Base-by-base conservation (phyloP, 2,888 invertebrate genomes). In the Ctenicera cuprea region DNA sequence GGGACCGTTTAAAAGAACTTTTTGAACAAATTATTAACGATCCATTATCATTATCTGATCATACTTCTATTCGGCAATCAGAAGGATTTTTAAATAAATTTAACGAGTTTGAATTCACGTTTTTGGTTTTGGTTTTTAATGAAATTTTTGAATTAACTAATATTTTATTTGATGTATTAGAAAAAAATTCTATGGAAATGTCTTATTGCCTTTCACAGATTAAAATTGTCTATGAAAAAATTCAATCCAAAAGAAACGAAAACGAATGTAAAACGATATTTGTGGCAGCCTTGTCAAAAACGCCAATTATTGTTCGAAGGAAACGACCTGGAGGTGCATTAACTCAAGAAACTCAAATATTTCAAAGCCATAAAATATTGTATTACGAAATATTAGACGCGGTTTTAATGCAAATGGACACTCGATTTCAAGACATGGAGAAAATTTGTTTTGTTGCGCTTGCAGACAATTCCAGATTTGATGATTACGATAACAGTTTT, bases 21-120 rank as follows among this genome's bases (percentile, higher is more conserved):
- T 78, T 80, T 75, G 26, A 61, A 63, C 16, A 45, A 71, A 77
- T 78, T 26, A 71, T 75, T 16, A 62, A 45, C 37, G 68, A 64
- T 65, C 59, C 64, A 54, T n/a, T n/a, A n/a, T n/a, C n/a, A n/a
- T 41, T 64, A 20, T 78, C 76, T 3, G 77, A 78, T 64, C 37
- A 67, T 38, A 73, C 68, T 61, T 77, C 78, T 9, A 62, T 79
- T 71, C 63, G 57, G 38, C 77, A 59, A 18, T 54, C 75, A 8
- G 45, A 37, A 37, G 75, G 73, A 20, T 78, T 77, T 76, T 73
- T 80, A 67, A 71, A 74, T 22, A 57, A 78, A 22, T 67, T 79
- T 30, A 73, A 78, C 30, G 68, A 76, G 54, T 78, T 79, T 64
- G 78, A 79, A 64, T 79, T 79, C 72, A 63, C 76, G 7, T 77